Percentiles rank a stretch among this genome's conserved stretches.
These are phyloP conservation scores for Drosophila tristis DNA, from an alignment of 1,140 invertebrate species.

Conservation along the genomic window DNA sequence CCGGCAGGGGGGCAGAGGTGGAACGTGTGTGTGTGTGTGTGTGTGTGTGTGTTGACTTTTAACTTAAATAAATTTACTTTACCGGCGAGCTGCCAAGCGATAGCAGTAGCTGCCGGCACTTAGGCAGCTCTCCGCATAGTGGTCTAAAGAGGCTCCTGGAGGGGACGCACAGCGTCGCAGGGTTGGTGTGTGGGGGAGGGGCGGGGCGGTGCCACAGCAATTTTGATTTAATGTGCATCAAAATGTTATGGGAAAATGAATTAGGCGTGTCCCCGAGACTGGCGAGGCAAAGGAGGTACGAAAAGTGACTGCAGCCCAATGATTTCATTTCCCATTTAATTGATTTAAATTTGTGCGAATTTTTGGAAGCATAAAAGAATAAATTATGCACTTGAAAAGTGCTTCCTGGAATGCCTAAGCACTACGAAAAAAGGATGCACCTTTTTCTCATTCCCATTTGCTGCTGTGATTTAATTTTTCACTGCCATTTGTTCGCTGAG, in stretches of 20 bases:
- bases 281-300: too few relatives aligned
- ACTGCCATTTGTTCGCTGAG: too few relatives aligned
- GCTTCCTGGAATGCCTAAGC: too few relatives aligned
- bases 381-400: too few relatives aligned
- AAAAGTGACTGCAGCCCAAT: too few relatives aligned
- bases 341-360: too few relatives aligned
- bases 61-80: conserved; percentile 68
- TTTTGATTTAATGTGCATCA: conserved; percentile 24
- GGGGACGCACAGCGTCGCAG: neutral
- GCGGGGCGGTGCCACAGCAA: neutral
- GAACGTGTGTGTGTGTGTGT: conserved; percentile 1
- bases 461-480: too few relatives aligned
- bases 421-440: too few relatives aligned
- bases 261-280: too few relatives aligned
- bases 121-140: neutral
- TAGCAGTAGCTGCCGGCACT: conserved; percentile 3
- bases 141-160: neutral
- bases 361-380: too few relatives aligned
- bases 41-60: conserved; percentile 51
- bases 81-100: conserved; percentile 18
- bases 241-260: neutral
- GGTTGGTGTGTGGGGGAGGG: neutral
- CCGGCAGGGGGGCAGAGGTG: neutral
- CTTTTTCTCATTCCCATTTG: too few relatives aligned
- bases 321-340: too few relatives aligned